These are phyloP conservation scores for Brachynemurus nebulosus DNA, from an alignment of 2,888 invertebrate genomes.

Conservation along the genomic window DNA sequence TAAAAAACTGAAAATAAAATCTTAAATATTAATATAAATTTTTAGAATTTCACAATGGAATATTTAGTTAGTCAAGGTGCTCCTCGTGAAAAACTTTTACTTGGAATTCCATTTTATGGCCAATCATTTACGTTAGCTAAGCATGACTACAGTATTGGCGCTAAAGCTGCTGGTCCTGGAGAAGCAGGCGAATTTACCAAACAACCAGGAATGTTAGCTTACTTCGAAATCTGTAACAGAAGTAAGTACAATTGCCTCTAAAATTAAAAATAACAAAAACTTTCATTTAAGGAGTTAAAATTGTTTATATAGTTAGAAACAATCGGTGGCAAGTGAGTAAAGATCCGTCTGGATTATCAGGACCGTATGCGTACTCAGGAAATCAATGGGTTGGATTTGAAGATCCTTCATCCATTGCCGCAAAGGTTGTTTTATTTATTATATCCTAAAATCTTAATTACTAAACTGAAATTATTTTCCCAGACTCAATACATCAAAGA, in stretches of 20 bases:
- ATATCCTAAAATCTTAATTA: neutral
- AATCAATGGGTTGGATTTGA: conserved; percentile 89
- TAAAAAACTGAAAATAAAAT: neutral
- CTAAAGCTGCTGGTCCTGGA: conserved; percentile 58
- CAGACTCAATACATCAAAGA: conserved; percentile 58
- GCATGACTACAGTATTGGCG: conserved; percentile 38
- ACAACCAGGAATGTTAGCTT: conserved; percentile 78
- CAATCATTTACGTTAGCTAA: conserved; percentile 61
- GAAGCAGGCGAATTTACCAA: conserved; percentile 67
- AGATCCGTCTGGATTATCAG: conserved; percentile 39
- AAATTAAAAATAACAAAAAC: conserved; percentile 9
- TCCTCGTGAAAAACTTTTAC: conserved; percentile 57
- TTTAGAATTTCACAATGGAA: conserved; percentile 66
- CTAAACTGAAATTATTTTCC: conserved; percentile 2
- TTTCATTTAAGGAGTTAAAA: neutral
- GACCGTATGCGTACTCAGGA: conserved; percentile 63
- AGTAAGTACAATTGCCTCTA: conserved; percentile 22
- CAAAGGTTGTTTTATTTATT: conserved; percentile 42
- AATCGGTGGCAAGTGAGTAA: conserved; percentile 53
- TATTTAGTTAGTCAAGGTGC: conserved; percentile 60
- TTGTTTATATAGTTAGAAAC: conserved; percentile 38
- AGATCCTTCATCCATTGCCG: conserved; percentile 58
- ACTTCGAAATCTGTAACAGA: conserved; percentile 71
- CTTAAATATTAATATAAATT: conserved; percentile 14
- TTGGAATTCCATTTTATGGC: conserved; percentile 79